Evolutionary conservation across 2,797 vertebrate species (phyloP).

Genomic region (Gadopsis bispinosus): DNA sequence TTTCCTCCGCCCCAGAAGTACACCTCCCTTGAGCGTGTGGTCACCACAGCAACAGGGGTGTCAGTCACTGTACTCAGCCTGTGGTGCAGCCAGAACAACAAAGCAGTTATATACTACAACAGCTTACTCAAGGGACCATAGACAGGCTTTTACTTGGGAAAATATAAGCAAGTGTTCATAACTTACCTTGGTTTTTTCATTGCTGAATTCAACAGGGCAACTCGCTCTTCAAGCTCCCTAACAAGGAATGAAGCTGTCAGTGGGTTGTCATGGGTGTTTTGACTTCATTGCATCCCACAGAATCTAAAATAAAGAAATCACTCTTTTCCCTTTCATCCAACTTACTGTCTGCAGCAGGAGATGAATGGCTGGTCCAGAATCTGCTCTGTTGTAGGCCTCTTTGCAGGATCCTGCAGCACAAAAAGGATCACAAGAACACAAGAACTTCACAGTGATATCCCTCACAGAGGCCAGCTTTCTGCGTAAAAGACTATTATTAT

Average conservation of each 20-base stretch:
- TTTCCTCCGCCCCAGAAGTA: slow-evolving; percentile 99
- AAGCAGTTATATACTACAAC: not conserved
- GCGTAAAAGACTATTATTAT: not conserved
- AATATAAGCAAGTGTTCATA: not conserved
- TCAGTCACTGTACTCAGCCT: slow-evolving; percentile 93
- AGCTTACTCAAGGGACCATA: not conserved
- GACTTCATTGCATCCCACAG: not conserved
- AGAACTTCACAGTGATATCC: not conserved
- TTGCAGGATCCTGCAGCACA: slow-evolving; percentile 91
- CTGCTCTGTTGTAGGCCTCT: slow-evolving; percentile 93
- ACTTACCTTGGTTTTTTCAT: slow-evolving; percentile 95
- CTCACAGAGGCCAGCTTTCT: not conserved
- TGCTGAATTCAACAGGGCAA: slow-evolving; percentile 92
- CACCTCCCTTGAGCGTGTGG: slow-evolving; percentile 95
- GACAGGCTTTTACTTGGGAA: not conserved
- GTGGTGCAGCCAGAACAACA: not conserved
- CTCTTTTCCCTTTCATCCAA: slow-evolving; percentile 23
- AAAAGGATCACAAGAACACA: slow-evolving; percentile 25
- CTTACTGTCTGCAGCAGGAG: slow-evolving; percentile 89
- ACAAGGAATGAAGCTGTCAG: slow-evolving; percentile 43
- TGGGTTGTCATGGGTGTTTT: not conserved
- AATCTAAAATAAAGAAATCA: slow-evolving; percentile 25
- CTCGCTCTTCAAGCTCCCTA: slow-evolving; percentile 94
- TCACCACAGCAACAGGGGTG: slow-evolving; percentile 95
- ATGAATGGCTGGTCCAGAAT: slow-evolving; percentile 91